Evolutionary conservation across 1,140 invertebrate genomes (phyloP).

Genomic region (Leptopilina clavipes): DNA sequence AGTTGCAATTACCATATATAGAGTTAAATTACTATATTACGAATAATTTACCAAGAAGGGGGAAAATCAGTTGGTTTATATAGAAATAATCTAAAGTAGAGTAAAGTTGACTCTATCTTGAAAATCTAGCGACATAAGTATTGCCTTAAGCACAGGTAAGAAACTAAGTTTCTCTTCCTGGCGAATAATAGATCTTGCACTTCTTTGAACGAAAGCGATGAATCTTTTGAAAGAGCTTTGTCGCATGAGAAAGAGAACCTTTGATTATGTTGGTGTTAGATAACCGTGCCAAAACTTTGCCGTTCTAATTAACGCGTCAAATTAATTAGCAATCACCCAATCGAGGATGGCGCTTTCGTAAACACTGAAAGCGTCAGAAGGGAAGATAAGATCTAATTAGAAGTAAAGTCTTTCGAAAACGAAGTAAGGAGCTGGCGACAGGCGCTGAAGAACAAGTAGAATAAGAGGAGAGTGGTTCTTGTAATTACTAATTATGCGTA

Average conservation of each 20-base stretch:
- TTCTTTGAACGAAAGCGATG: background rate
- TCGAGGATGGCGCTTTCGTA: constrained; percentile 19
- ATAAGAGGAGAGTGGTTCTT: constrained; percentile 21
- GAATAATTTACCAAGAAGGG: too few species aligned
- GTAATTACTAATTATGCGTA: constrained; percentile 32
- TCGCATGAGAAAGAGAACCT: background rate
- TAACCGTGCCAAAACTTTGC: constrained; percentile 13
- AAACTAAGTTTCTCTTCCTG: constrained; percentile 2
- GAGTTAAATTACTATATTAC: too few species aligned
- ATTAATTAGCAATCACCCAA: constrained; percentile 30
- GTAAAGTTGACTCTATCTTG: background rate
- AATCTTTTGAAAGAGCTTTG: constrained; percentile 19
- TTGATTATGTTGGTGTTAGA: constrained; percentile 19
- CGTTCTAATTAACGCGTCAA: constrained; percentile 25
- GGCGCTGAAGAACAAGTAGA: background rate
- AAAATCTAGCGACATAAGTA: background rate
- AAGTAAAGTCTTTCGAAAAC: constrained; percentile 24
- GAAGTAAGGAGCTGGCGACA: constrained; percentile 16
- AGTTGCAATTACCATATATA: too few species aligned
- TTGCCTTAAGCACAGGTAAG: background rate
- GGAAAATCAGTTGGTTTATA: background rate
- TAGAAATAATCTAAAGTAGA: background rate
- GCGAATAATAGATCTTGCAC: constrained; percentile 6
- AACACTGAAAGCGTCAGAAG: constrained; percentile 16
- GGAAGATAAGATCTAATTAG: constrained; percentile 26